Percentiles rank a stretch among this genome's conserved stretches.
Evolutionary conservation across 1,140 invertebrate species (phyloP).

Genomic region (Oreohelix idahoensis): DNA sequence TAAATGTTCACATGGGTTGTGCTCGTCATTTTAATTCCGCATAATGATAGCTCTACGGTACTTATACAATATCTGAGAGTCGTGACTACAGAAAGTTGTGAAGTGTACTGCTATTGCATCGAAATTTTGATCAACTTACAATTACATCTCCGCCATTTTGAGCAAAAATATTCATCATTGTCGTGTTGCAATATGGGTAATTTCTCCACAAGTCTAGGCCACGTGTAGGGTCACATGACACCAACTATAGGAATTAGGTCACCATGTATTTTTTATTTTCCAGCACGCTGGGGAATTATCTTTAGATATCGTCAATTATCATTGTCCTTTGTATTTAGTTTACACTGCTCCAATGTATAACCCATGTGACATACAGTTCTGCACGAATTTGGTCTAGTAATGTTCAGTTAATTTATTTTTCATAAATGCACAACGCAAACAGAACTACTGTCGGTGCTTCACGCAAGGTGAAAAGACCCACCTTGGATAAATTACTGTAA

Average conservation of each 20-base stretch:
- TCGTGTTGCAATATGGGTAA: conserved; percentile 42
- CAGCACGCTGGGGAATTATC: too few relatives aligned
- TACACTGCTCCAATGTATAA: too few relatives aligned
- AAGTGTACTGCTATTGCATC: conserved; percentile 3
- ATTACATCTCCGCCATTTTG: conserved; percentile 40
- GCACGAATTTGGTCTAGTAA: too few relatives aligned
- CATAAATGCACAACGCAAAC: not conserved
- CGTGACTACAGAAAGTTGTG: conserved; percentile 10
- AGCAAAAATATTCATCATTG: conserved; percentile 38
- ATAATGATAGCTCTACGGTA: conserved; percentile 28
- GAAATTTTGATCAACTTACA: conserved; percentile 34
- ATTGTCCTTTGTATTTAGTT: too few relatives aligned
- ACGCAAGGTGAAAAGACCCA: not conserved
- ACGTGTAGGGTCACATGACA: conserved; percentile 44
- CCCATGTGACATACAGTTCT: too few relatives aligned
- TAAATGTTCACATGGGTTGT: conserved; percentile 15
- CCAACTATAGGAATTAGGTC: conserved; percentile 28
- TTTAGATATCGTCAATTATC: too few relatives aligned
- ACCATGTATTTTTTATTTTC: not conserved
- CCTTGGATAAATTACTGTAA: not conserved
- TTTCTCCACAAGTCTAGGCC: conserved; percentile 25
- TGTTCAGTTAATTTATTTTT: not conserved
- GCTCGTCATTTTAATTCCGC: not conserved
- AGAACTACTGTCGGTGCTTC: not conserved
- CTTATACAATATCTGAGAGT: conserved; percentile 33